These are phyloP conservation scores for Pteria penguin DNA, from an alignment of 2,888 invertebrate species.

Conservation along the genomic window DNA sequence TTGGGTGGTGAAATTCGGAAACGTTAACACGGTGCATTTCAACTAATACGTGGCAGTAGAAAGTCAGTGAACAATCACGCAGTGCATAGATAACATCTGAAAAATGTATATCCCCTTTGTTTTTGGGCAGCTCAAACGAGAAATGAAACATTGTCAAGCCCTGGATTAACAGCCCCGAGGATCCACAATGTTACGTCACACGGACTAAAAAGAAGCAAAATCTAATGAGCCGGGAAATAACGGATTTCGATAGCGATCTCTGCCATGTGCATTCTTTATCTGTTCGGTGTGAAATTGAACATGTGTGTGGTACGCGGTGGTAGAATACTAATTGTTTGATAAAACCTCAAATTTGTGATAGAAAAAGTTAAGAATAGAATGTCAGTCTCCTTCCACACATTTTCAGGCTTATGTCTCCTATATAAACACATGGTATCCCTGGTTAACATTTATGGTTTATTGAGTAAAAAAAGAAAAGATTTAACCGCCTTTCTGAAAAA, in stretches of 20 bases:
- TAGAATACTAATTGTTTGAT: too few relatives aligned
- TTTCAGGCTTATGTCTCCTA: too few relatives aligned
- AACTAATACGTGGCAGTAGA: not conserved
- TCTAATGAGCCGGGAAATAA: not conserved
- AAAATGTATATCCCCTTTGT: too few relatives aligned
- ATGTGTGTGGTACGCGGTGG: not conserved
- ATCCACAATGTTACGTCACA: not conserved
- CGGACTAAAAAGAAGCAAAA: not conserved
- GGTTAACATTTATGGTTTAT: too few relatives aligned
- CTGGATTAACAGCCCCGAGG: not conserved
- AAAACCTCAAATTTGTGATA: too few relatives aligned
- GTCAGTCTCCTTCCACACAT: too few relatives aligned
- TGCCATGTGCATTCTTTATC: not conserved
- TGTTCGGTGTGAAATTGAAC: not conserved
- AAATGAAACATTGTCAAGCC: too few relatives aligned
- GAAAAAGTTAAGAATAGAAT: too few relatives aligned
- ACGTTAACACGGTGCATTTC: not conserved
- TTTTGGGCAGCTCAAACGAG: too few relatives aligned
- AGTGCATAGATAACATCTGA: not conserved
- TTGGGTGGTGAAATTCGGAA: not conserved
- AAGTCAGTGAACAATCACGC: not conserved
- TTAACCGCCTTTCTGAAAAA: too few relatives aligned
- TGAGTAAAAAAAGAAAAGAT: too few relatives aligned
- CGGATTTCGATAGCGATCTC: not conserved
- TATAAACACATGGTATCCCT: too few relatives aligned